Evolutionary conservation across 2,113 vertebrate species (phyloP), one percentile per base, ranked within the genome.

Genomic region (Chascanopsetta lugubris): DNA sequence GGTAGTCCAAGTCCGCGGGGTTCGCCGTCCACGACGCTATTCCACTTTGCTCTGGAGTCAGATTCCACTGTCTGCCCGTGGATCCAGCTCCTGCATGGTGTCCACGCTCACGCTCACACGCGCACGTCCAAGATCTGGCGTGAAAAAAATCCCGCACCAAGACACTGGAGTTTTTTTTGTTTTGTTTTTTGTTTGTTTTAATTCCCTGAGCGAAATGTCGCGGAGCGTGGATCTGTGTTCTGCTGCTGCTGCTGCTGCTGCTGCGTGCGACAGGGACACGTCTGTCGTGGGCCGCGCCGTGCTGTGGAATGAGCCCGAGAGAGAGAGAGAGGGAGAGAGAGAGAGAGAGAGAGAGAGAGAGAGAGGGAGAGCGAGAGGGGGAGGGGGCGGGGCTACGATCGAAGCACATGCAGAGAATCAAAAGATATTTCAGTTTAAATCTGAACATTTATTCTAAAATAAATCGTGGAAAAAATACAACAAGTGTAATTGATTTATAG

Each of bases 151-250:
- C 84, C 84, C 57, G 55, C 48, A 21, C 2, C 11, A 20, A 64
- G 74, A 75, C 5, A 48, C 57, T 48, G 79, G 75, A 61, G 81
- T 51, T n/a, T n/a, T n/a, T n/a, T n/a, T n/a, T n/a, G n/a, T n/a
- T n/a, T n/a, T n/a, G n/a, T n/a, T n/a, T n/a, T n/a, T n/a, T n/a
- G 70, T 65, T 11, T 12, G 36, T 15, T 2, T 86, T 54, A 89
- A 87, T 86, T 92, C 92, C 91, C 90, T 92, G 91, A 91, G 90
- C 87, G 84, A 88, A 80, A 4, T 45, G 48, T 88, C 85, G 34
- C 6, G 34, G 15, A 61, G 80, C 71, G 81, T 62, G 56, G 29
- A 5, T 8, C 5, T 30, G 4, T 4, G 29, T 30, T 4, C 5
- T 8, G 29, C 5, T 30, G 29, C 29, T 30, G 29, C 5, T n/a